Evolutionary conservation across 2,113 vertebrate genomes (phyloP).

Genomic region (Sakesphorus luctuosus): DNA sequence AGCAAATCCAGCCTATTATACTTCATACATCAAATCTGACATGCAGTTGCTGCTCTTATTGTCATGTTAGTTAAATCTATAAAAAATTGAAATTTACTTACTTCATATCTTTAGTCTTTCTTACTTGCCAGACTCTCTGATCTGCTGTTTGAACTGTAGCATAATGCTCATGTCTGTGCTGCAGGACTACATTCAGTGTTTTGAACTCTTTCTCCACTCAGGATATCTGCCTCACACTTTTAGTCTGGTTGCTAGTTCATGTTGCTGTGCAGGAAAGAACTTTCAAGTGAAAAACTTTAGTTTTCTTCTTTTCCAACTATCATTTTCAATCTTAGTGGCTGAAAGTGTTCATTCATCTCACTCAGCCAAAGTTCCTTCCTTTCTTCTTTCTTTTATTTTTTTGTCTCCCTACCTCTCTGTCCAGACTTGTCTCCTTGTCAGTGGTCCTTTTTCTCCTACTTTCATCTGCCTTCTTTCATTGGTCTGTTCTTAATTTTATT

Average conservation of each 20-base stretch:
- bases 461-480: constrained; percentile 26
- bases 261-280: neutral
- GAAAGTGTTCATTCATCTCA: neutral
- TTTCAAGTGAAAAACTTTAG: neutral
- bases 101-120: neutral
- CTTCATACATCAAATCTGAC: neutral
- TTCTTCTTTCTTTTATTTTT: neutral
- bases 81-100: neutral
- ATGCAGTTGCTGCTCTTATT: neutral
- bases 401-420: neutral
- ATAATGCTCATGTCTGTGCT: neutral
- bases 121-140: neutral
- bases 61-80: neutral
- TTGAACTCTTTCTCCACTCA: neutral
- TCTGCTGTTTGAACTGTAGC: neutral
- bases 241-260: neutral
- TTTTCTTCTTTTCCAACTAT: neutral
- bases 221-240: neutral
- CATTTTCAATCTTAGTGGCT: neutral
- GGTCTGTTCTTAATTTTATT: constrained; percentile 47
- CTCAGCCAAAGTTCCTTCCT: neutral
- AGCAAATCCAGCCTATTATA: constrained; percentile 5
- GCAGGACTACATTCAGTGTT: neutral
- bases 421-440: neutral
- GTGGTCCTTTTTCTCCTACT: neutral